Base-by-base conservation (phyloP, 2,113 vertebrate species). In the Oryzias curvinotus region DNA sequence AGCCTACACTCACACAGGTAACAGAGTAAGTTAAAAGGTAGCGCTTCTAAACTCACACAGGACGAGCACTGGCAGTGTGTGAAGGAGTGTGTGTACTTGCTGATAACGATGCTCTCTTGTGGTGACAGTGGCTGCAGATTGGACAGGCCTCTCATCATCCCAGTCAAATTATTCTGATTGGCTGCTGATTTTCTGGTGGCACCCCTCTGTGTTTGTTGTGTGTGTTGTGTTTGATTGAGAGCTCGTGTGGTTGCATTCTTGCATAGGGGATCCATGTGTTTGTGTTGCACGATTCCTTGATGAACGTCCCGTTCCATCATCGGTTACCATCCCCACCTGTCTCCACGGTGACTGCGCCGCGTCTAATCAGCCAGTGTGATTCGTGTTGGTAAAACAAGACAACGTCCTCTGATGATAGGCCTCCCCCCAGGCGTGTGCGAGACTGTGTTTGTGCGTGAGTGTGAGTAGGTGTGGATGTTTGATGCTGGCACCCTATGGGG, bases 311-410 rank as follows among this genome's bases (percentile, higher is more conserved):
- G 66, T 73, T 80, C 85, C 77, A 84, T 86, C 79, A 84, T 77
- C 79, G 66, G 74, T 61, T 77, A 73, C 67, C 62, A 46, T 80
- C 84, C 74, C 73, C 83, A 87, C 81, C 80, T 81, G 79, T 81
- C 80, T 83, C 72, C 70, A 72, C 77, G 26, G 74, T 68, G 80
- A 80, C 81, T 69, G 73, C 76, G 53, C 73, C 75, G 76, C 70
- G 81, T 85, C 90, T 91, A 91, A 93, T 93, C 92, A 93, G 87
- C 88, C 91, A 88, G 90, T 91, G 90, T 91, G 91, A 93, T 92
- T 90, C 89, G 75, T 88, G 87, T 90, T 89, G 82, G 80, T 84
- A 89, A 88, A 90, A 88, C 79, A 85, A 73, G 76, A 53, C 50
- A 78, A 72, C 69, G 73, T 66, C 71, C 66, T 71, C 61, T 89